phyloP scores from a whole-genome alignment of 2,797 vertebrate genomes.

The Pantherophis alleghaniensis region DNA sequence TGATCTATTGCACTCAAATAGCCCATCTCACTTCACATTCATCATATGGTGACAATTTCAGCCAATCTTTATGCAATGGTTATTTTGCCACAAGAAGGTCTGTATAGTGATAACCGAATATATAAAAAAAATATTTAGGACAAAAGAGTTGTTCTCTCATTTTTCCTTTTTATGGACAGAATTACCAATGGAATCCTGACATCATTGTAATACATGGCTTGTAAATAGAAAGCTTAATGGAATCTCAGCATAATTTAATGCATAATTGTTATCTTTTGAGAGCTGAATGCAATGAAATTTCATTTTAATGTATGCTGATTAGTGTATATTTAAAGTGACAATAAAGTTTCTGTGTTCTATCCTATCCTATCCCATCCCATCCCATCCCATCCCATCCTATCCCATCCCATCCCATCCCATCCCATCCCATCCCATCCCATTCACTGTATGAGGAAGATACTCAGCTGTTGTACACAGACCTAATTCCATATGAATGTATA shows the following conservation, averaged over 20 bases:
- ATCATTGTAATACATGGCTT: background rate
- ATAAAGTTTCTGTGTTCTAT: too few relatives aligned
- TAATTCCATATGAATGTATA: conserved; percentile 7
- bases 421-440: too few relatives aligned
- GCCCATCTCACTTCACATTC: background rate
- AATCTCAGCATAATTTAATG: background rate
- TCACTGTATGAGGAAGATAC: conserved; percentile 8
- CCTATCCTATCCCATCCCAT: too few relatives aligned
- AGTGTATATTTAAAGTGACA: too few relatives aligned
- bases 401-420: too few relatives aligned
- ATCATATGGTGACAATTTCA: background rate
- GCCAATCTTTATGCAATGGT: background rate
- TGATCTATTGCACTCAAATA: background rate
- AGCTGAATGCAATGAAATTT: too few relatives aligned
- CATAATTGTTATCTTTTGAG: too few relatives aligned
- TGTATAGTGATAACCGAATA: background rate
- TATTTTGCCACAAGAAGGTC: background rate
- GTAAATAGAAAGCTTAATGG: background rate
- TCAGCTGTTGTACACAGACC: background rate
- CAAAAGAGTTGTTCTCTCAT: conserved; percentile 25
- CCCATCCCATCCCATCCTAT: too few relatives aligned
- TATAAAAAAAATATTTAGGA: conserved; percentile 21
- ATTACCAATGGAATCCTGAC: background rate
- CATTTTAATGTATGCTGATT: too few relatives aligned
- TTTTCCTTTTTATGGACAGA: conserved; percentile 24